A percentile compares a stretch with the other conserved stretches of the same genome.
Evolutionary conservation across 1,140 invertebrate genomes (phyloP).

Genomic region (Aporrectodea caliginosa): DNA sequence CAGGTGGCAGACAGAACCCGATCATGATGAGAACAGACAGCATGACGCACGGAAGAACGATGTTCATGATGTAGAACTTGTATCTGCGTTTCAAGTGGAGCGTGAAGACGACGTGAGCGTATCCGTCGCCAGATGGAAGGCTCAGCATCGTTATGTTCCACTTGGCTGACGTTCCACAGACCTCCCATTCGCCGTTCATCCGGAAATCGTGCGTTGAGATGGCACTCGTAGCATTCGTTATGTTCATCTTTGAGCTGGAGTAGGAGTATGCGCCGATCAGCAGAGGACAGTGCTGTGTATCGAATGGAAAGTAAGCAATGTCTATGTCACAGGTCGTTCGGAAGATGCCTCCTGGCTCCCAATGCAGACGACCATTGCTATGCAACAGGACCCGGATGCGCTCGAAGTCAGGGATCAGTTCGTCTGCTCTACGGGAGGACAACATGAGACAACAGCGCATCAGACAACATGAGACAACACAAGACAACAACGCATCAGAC

Average conservation of each 20-base stretch:
- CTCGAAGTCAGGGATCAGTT: constrained; percentile 17
- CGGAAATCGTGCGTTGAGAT: constrained; percentile 27
- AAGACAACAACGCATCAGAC: too few species aligned
- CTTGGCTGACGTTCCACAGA: constrained; percentile 3
- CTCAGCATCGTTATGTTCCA: constrained; percentile 27
- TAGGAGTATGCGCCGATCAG: constrained; percentile 59
- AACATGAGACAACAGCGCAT: too few species aligned
- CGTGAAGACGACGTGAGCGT: too few species aligned
- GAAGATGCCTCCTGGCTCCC: too few species aligned
- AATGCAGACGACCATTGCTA: too few species aligned
- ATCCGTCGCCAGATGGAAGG: too few species aligned
- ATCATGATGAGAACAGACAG: constrained; percentile 36
- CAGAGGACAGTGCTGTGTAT: constrained; percentile 72
- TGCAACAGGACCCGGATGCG: constrained; percentile 5
- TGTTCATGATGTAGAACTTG: too few species aligned
- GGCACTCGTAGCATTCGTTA: constrained; percentile 17
- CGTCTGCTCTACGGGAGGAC: background rate
- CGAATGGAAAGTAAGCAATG: constrained; percentile 98
- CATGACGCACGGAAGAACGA: too few species aligned
- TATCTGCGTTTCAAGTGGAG: too few species aligned
- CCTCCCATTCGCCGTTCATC: constrained; percentile 27
- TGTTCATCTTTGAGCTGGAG: constrained; percentile 29
- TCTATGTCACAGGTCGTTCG: too few species aligned
- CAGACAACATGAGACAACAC: constrained; percentile 70
- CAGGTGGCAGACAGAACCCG: constrained; percentile 34